These are phyloP conservation scores for Magallana nippona DNA, from an alignment of 2,888 invertebrate species.

Conservation along the genomic window DNA sequence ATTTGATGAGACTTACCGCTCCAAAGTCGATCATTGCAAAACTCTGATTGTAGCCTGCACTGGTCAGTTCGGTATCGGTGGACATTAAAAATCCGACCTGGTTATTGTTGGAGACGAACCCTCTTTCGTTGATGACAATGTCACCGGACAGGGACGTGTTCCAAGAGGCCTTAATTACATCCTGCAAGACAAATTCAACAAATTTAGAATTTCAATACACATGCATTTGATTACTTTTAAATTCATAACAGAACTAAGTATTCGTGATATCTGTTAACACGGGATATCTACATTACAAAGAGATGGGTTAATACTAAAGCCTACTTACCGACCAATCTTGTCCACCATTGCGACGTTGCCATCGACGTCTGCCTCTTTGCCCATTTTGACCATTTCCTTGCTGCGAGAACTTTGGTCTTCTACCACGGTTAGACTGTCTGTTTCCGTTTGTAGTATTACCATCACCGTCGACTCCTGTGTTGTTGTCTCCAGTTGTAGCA, in stretches of 20 bases:
- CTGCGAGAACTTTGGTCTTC: not conserved
- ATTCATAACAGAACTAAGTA: no score
- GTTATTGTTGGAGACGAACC: constrained; percentile 21
- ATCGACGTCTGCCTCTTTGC: not conserved
- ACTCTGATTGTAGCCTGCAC: not conserved
- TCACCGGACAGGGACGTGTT: constrained; percentile 11
- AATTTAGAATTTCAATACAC: no score
- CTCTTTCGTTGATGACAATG: not conserved
- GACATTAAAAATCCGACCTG: not conserved
- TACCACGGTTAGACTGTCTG: not conserved
- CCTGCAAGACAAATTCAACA: not conserved
- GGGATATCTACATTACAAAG: no score
- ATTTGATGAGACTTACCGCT: not conserved
- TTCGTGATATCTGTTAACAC: no score
- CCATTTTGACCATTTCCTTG: not conserved
- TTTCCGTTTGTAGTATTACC: not conserved
- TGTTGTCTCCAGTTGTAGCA: not conserved
- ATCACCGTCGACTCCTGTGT: no score
- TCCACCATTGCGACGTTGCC: no score
- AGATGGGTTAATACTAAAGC: no score
- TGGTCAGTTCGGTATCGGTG: not conserved
- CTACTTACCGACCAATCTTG: not conserved
- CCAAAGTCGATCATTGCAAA: constrained; percentile 19
- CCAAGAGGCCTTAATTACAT: not conserved
- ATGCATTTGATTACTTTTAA: no score